Conservation (phyloP, 2,797 vertebrate species). For the Pangasius larnaudii region DNA sequence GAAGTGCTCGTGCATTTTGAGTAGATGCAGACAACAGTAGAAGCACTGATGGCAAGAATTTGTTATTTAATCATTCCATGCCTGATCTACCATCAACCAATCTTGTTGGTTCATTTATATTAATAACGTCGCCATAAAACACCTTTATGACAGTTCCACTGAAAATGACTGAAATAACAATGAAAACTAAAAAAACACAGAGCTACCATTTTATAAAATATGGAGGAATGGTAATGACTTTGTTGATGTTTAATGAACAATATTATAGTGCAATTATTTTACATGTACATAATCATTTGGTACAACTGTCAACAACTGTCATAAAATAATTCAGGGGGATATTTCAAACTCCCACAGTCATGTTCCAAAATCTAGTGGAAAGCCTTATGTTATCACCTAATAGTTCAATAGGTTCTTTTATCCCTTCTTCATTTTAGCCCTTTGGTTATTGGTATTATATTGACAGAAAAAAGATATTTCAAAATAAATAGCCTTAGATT, state of each 20-base stretch:
- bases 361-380: background rate
- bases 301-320: too few species aligned
- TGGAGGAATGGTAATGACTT: background rate
- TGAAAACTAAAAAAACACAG: background rate
- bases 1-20: constrained; percentile 13
- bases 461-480: background rate
- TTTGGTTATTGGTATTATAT: background rate
- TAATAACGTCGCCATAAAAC: background rate
- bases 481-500: background rate
- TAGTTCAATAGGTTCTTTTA: background rate
- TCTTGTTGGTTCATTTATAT: background rate
- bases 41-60: background rate
- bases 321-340: background rate
- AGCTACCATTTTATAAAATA: background rate
- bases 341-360: background rate
- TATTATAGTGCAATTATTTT: too few species aligned
- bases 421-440: background rate
- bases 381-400: background rate
- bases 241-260: too few species aligned
- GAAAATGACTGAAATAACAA: background rate
- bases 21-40: background rate
- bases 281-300: background rate
- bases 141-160: background rate
- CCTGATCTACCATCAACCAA: background rate
- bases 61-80: background rate